phyloP scores from a whole-genome alignment of 2,888 invertebrate species.

The Zele albiditarsus region DNA sequence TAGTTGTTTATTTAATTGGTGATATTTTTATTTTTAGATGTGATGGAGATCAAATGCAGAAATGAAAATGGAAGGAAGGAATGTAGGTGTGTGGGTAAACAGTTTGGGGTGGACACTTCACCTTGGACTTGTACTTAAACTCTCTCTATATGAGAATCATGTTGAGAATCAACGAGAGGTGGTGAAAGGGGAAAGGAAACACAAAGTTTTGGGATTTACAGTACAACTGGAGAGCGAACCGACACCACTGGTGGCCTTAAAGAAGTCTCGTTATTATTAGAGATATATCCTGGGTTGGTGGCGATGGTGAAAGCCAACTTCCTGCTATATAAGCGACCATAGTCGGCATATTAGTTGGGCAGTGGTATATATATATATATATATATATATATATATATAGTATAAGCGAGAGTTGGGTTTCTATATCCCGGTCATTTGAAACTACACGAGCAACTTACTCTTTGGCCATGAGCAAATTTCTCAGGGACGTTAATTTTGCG shows the following conservation, averaged over 20 bases:
- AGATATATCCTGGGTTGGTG: constrained; percentile 47
- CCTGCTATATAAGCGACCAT: constrained; percentile 25
- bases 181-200: not conserved
- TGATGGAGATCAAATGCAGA: no score
- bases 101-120: not conserved
- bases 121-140: not conserved
- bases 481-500: constrained; percentile 38
- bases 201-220: constrained; percentile 64
- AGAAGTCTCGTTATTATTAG: constrained; percentile 56
- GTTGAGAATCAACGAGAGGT: not conserved
- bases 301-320: constrained; percentile 35
- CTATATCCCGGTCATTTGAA: constrained; percentile 40
- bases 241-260: constrained; percentile 50
- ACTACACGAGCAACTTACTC: constrained; percentile 44
- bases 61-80: no score
- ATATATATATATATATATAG: not conserved
- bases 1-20: no score
- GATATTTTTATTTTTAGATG: no score
- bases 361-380: no score
- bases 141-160: not conserved
- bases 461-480: constrained; percentile 39
- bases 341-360: constrained; percentile 15
- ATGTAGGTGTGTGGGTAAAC: not conserved
- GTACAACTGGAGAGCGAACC: constrained; percentile 60
- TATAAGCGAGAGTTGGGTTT: constrained; percentile 5